phyloP scores from a whole-genome alignment of 2,113 vertebrate genomes.

The Columbina picui region DNA sequence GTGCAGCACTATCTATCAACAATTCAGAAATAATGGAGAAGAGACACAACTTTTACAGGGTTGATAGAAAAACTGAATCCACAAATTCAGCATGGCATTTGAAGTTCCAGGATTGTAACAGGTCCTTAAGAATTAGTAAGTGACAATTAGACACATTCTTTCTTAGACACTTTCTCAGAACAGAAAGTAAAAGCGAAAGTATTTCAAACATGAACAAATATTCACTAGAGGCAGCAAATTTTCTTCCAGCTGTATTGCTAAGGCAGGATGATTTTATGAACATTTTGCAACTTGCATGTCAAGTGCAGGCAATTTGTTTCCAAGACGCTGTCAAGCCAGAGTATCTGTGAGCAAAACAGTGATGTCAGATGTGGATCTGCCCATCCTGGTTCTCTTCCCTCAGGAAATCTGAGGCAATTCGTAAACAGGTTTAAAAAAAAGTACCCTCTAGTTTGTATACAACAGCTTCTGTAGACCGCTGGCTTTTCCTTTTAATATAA shows the following conservation, averaged over 20 bases:
- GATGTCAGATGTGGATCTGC: neutral
- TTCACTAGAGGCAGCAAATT: neutral
- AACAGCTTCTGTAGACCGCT: neutral
- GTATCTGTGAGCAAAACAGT: neutral
- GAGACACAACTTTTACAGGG: neutral
- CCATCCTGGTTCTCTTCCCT: neutral
- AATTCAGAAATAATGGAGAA: neutral
- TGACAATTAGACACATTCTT: neutral
- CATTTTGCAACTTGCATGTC: neutral
- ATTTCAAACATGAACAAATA: neutral
- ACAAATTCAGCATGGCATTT: neutral
- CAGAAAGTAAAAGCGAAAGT: neutral
- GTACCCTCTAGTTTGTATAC: neutral
- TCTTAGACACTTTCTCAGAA: neutral
- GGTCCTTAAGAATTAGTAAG: neutral
- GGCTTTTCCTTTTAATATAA: neutral
- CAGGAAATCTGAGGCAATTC: constrained; percentile 14
- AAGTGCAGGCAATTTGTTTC: neutral
- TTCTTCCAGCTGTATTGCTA: neutral
- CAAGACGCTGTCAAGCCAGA: neutral
- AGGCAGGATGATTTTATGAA: neutral
- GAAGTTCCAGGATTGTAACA: neutral
- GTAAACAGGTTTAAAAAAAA: neutral
- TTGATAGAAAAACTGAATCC: neutral
- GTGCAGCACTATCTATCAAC: neutral